These are phyloP conservation scores for Drosophila atripex DNA, from an alignment of 2,888 invertebrate species.

Conservation along the genomic window DNA sequence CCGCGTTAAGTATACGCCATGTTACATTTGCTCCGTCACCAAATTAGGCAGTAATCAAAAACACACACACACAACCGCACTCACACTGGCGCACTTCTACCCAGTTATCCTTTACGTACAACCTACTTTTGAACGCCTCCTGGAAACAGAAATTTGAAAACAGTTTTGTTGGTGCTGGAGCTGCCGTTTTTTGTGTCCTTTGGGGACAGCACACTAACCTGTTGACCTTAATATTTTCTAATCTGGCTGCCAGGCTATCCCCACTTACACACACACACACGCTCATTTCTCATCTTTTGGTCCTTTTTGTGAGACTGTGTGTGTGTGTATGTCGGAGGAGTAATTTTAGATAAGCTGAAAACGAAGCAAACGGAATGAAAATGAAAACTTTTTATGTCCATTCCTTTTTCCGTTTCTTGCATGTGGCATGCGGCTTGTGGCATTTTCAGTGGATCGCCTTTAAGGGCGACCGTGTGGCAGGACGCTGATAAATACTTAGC, in stretches of 20 bases:
- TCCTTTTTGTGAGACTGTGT: conserved; percentile 15
- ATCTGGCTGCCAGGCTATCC: conserved; percentile 64
- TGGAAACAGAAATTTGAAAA: conserved; percentile 54
- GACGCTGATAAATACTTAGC: conserved; percentile 42
- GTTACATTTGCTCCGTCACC: conserved; percentile 64
- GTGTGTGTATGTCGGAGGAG: conserved; percentile 54
- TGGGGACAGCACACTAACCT: conserved; percentile 75
- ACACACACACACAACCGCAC: conserved; percentile 44
- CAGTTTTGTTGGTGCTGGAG: conserved; percentile 60
- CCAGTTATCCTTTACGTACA: conserved; percentile 39
- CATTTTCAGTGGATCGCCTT: neutral
- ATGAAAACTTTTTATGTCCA: conserved; percentile 40
- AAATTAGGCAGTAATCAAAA: conserved; percentile 80
- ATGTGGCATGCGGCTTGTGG: conserved; percentile 2
- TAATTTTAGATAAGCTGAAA: conserved; percentile 75
- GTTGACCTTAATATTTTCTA: conserved; percentile 78
- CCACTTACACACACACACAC: neutral
- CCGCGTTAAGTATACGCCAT: conserved; percentile 70
- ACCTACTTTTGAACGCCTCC: conserved; percentile 56
- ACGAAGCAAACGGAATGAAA: conserved; percentile 59
- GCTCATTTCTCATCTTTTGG: conserved; percentile 26
- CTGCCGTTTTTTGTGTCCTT: conserved; percentile 69
- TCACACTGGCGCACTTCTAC: conserved; percentile 8
- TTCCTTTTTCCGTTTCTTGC: neutral
- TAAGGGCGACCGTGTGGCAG: conserved; percentile 18